phyloP scores from a whole-genome alignment of 2,797 vertebrate species.

The Loriculus beryllinus region DNA sequence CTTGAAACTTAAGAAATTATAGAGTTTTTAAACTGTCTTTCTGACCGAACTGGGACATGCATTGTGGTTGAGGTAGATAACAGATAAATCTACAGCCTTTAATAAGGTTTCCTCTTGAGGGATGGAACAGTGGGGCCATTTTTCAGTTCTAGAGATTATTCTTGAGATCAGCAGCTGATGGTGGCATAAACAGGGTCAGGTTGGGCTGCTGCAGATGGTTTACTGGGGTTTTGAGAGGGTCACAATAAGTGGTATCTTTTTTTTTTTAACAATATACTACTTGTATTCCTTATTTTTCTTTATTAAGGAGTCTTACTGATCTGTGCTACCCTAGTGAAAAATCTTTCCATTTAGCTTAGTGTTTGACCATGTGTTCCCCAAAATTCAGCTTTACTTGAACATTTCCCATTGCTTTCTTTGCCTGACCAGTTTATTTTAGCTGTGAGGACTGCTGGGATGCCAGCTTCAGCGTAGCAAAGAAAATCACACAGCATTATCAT shows the following conservation, averaged over 20 bases:
- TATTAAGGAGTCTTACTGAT: neutral
- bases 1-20: neutral
- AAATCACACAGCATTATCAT: neutral
- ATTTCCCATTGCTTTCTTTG: constrained; percentile 10
- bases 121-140: neutral
- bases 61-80: neutral
- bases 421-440: neutral
- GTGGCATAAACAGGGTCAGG: neutral
- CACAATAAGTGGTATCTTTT: fast-evolving
- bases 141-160: neutral
- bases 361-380: fast-evolving
- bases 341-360: neutral
- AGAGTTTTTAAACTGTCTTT: neutral
- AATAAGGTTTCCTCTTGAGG: neutral
- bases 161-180: neutral
- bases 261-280: neutral
- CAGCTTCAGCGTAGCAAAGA: constrained; percentile 14
- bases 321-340: neutral
- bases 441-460: neutral
- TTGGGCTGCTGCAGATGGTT: neutral
- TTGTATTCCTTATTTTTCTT: neutral
- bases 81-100: neutral
- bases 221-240: neutral
- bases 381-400: neutral
- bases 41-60: neutral